A percentile compares a stretch with the other conserved stretches of the same genome.
Conservation (phyloP, 2,113 vertebrate genomes). For the Mugil cephalus region DNA sequence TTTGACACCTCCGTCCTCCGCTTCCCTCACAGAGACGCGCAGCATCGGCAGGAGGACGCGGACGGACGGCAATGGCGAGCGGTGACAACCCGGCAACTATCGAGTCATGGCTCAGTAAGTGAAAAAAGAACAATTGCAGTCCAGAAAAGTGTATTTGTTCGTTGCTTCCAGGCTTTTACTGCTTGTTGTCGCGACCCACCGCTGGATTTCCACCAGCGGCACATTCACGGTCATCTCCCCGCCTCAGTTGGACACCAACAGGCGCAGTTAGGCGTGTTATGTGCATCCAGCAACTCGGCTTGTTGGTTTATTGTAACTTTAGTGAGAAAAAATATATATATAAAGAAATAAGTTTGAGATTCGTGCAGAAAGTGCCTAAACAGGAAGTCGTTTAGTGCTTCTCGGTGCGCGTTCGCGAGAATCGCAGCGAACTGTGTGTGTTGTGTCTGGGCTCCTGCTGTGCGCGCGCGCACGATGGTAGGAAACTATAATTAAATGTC, state of each 20-base stretch:
- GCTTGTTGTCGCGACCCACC: neutral
- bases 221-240: neutral
- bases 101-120: slow-evolving; percentile 81
- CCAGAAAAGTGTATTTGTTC: too few relatives aligned
- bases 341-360: neutral
- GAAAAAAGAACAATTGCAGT: neutral
- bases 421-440: slow-evolving; percentile 17
- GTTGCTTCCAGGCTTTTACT: neutral
- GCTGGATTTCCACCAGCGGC: neutral
- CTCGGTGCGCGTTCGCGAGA: slow-evolving; percentile 19
- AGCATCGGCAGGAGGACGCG: neutral
- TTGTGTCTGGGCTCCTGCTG: neutral
- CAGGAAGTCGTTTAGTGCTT: slow-evolving; percentile 55
- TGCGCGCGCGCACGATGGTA: slow-evolving; percentile 7
- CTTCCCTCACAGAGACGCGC: neutral
- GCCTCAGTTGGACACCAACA: neutral
- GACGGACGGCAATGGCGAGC: slow-evolving; percentile 68
- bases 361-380: slow-evolving; percentile 29
- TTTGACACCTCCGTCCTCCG: slow-evolving; percentile 46
- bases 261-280: fast-evolving
- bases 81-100: slow-evolving; percentile 55
- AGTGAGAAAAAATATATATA: too few relatives aligned
- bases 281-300: too few relatives aligned
- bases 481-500: neutral
- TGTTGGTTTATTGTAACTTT: neutral